Percentiles rank a stretch among this genome's conserved stretches.
Evolutionary conservation across 2,113 vertebrate species (phyloP).

Genomic region (Bujurquina vittata): DNA sequence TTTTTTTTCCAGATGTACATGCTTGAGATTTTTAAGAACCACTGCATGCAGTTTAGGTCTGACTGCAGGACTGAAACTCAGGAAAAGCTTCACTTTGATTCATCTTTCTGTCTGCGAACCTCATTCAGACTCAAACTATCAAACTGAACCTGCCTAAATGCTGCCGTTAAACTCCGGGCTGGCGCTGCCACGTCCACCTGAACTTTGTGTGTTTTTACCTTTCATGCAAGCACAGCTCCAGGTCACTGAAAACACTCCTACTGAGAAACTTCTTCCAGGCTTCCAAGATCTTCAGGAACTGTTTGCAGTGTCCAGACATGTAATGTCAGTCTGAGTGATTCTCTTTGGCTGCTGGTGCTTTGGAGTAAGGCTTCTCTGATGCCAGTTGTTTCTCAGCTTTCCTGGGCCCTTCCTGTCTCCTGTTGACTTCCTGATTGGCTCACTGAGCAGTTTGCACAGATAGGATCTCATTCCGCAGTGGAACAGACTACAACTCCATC

Average conservation of each 20-base stretch:
- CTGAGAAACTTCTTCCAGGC: neutral
- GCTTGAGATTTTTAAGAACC: no score
- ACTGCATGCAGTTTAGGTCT: no score
- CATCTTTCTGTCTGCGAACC: no score
- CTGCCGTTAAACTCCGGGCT: neutral
- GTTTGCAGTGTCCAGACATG: neutral
- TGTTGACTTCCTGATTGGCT: neutral
- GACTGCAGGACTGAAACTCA: no score
- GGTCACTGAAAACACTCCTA: neutral
- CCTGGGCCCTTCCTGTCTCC: neutral
- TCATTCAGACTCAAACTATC: fast-evolving
- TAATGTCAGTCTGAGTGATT: neutral
- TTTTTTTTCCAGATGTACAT: no score
- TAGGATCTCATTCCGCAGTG: no score
- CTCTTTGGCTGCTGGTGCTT: neutral
- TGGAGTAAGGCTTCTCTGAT: fast-evolving
- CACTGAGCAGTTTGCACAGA: neutral
- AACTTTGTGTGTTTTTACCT: neutral
- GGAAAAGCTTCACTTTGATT: no score
- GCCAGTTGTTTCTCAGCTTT: neutral
- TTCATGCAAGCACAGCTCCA: neutral
- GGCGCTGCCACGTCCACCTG: neutral
- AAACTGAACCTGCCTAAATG: neutral
- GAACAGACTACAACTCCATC: neutral
- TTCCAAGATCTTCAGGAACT: neutral